Percentiles rank a stretch among this genome's conserved stretches.
These are phyloP conservation scores for Gila orcuttii DNA, from an alignment of 2,113 vertebrate genomes.

Conservation along the genomic window DNA sequence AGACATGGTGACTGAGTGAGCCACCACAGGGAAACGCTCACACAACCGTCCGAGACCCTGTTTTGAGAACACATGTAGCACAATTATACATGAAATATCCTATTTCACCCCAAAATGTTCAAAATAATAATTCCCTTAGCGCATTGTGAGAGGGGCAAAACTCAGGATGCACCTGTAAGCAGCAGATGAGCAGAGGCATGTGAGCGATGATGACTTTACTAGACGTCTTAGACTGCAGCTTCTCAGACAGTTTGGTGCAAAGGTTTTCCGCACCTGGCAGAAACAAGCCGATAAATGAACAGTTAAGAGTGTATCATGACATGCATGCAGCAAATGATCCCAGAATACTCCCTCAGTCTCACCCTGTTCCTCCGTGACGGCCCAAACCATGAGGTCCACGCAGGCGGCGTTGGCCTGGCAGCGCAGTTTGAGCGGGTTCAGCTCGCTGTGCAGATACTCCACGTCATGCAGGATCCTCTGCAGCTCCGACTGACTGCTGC, in stretches of 20 bases:
- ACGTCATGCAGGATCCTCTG: conserved; percentile 95
- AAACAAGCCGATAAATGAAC: not conserved
- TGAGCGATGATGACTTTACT: conserved; percentile 99
- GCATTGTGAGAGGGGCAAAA: not conserved
- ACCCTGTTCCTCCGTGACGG: conserved; percentile 98
- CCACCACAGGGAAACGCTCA: conserved; percentile 94
- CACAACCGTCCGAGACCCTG: conserved; percentile 94
- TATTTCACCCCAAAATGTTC: not conserved
- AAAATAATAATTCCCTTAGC: not conserved
- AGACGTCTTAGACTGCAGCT: conserved; percentile 96
- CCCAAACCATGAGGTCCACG: conserved; percentile 99
- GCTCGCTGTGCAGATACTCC: conserved; percentile 88
- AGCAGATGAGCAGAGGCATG: conserved; percentile 96
- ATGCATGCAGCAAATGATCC: not conserved
- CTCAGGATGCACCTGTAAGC: conserved; percentile 85
- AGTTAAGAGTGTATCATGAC: not conserved
- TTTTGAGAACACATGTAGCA: not conserved
- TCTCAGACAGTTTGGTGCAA: conserved; percentile 95
- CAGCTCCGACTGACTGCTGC: conserved; percentile 92
- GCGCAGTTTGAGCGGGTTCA: conserved; percentile 92
- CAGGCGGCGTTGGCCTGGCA: conserved; percentile 98
- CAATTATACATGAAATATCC: not conserved
- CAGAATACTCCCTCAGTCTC: conserved; percentile 19
- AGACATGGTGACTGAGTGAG: conserved; percentile 92
- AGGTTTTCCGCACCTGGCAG: conserved; percentile 92